Evolutionary conservation across 2,797 vertebrate genomes (phyloP), one percentile per base, ranked within the genome.

Genomic region (Hozukius guyotensis): DNA sequence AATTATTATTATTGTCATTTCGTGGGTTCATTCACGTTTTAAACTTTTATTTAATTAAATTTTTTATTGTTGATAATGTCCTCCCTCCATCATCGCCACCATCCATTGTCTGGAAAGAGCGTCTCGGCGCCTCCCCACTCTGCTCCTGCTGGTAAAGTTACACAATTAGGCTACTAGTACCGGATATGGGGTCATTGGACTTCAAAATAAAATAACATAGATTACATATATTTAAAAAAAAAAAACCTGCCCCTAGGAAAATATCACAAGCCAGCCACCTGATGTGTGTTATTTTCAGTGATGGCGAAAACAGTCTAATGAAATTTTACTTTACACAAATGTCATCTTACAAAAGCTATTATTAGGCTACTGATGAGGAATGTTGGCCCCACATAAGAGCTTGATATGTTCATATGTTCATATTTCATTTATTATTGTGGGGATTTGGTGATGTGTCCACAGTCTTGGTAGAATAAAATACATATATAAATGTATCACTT

Each of bases 151-250:
- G 52, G 8, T 42, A 3, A 87, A 83, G 77, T 25, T 32, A 25
- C 18, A 69, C 5, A 42, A 14, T 5, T 8, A 46, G 2, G 31
- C 20, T 29, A 55, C 10, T 9, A 25, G 0, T 6, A 52, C 25
- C 25, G 49, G 79, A 68, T 57, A 42, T 65, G 4, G 2, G 1
- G 3, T 62, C 1, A 46, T 42, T 36, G 4, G 1, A 29, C 14
- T 83, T 88, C 83, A 87, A 79, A 84, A 88, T 85, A 86, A 87
- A 83, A 67, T 3, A 55, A 62, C 0, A 9, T 13, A 13, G 29
- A 12, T 62, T 34, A 22, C 2, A 22, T 38, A 38, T 29, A 29
- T 4, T 4, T 31, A 42, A 16, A 0, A 12, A 22, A 34, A 22
- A 5, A 31, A 22, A 5, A 24, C 22, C 3, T 27, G 22, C 3